Conservation (phyloP, 2,113 vertebrate species). For the Cygnus buccinator region DNA sequence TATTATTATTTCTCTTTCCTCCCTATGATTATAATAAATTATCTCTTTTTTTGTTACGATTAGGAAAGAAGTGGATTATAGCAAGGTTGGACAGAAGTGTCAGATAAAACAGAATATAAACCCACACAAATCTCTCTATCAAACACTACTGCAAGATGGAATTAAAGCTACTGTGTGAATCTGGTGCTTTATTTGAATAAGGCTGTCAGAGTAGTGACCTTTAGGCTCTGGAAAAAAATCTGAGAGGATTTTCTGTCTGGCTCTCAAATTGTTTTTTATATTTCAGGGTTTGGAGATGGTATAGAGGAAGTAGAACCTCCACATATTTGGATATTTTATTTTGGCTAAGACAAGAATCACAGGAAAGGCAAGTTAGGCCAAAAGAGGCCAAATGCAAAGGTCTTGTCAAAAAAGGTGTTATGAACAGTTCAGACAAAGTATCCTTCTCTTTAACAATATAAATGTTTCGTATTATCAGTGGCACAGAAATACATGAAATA, state of each 20-base stretch:
- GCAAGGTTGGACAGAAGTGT: conserved; percentile 18
- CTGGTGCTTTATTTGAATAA: background rate
- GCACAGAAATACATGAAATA: too few species aligned
- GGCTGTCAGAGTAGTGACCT: background rate
- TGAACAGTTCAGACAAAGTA: too few species aligned
- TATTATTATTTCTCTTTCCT: conserved; percentile 22
- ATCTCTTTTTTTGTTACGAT: background rate
- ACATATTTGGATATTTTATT: background rate
- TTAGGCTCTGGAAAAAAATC: background rate
- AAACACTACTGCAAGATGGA: background rate
- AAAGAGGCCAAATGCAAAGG: background rate
- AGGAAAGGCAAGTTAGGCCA: background rate
- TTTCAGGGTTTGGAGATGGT: background rate
- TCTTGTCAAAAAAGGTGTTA: background rate
- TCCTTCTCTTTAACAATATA: too few species aligned
- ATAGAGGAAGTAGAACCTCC: background rate
- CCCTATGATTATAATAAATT: conserved; percentile 15
- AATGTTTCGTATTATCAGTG: too few species aligned
- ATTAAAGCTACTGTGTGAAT: background rate
- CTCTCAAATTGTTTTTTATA: background rate
- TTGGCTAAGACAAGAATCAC: background rate
- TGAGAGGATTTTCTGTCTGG: background rate
- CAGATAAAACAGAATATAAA: conserved; percentile 1
- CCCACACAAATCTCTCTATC: background rate
- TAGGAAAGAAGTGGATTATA: conserved; percentile 19